Evolutionary conservation across 2,888 invertebrate genomes (phyloP).

Genomic region (Mythimna pallens): DNA sequence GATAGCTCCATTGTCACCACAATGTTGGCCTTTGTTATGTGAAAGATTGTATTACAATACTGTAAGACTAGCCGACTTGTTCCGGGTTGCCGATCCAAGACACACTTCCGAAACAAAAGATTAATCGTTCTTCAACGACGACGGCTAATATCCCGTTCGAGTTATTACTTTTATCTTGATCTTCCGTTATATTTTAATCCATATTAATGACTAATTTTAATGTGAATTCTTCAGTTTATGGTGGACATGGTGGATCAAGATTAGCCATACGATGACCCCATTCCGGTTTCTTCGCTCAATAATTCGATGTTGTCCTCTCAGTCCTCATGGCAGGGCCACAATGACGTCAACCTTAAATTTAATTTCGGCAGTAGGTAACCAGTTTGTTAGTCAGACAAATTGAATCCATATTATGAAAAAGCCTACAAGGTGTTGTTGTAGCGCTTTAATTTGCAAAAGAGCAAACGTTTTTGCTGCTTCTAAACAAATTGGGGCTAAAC

Average conservation of each 20-base stretch:
- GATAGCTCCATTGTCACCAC: conserved; percentile 75
- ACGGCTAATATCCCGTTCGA: conserved; percentile 27
- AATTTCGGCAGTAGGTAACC: conserved; percentile 45
- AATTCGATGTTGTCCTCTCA: conserved; percentile 40
- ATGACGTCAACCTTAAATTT: conserved; percentile 60
- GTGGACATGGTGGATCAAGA: conserved; percentile 11
- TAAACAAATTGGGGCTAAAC: conserved; percentile 47
- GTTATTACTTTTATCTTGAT: conserved; percentile 6
- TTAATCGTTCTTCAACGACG: conserved; percentile 37
- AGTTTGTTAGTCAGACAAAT: conserved; percentile 50
- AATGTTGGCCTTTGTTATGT: conserved; percentile 71
- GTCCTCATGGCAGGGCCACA: conserved; percentile 22
- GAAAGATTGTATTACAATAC: conserved; percentile 73
- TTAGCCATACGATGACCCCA: conserved; percentile 50
- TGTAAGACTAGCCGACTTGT: conserved; percentile 54
- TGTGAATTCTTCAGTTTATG: conserved; percentile 18
- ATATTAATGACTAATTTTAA: conserved; percentile 7
- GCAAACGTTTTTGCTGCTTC: conserved; percentile 45
- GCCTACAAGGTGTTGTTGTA: conserved; percentile 12
- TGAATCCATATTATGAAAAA: conserved; percentile 37
- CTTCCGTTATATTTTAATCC: conserved; percentile 5
- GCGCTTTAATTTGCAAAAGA: conserved; percentile 40
- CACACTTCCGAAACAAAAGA: conserved; percentile 55
- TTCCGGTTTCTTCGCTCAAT: conserved; percentile 57
- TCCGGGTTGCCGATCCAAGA: conserved; percentile 63